Percentiles rank a stretch among this genome's conserved stretches.
These are phyloP conservation scores for Chironomus striatipennis DNA, from an alignment of 1,140 invertebrate species.

Conservation along the genomic window DNA sequence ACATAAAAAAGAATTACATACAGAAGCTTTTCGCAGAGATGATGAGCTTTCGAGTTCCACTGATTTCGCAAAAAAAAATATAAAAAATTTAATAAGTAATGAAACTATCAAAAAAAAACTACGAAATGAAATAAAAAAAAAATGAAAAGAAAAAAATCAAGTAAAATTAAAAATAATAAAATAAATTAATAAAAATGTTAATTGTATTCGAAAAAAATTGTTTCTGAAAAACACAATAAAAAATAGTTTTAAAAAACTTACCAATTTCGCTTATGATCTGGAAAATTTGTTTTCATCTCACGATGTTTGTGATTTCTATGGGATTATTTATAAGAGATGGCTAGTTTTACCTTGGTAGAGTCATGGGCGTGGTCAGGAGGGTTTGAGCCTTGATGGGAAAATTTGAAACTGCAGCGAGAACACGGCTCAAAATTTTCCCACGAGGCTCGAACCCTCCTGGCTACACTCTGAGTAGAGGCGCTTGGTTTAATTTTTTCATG, in stretches of 20 bases:
- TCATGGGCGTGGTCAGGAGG: too few species aligned
- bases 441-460: too few species aligned
- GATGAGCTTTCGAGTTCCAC: constrained; percentile 17
- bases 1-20: constrained; percentile 9
- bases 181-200: constrained; percentile 21
- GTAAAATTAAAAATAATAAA: constrained; percentile 23
- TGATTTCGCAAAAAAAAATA: constrained; percentile 1
- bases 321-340: too few species aligned
- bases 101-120: constrained; percentile 18
- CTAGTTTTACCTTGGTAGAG: too few species aligned
- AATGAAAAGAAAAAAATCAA: constrained; percentile 20
- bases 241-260: constrained; percentile 24
- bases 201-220: constrained; percentile 23
- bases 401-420: too few species aligned
- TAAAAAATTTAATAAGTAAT: not conserved
- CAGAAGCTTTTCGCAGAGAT: not conserved
- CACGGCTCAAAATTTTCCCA: too few species aligned
- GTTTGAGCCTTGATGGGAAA: too few species aligned
- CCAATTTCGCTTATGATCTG: too few species aligned
- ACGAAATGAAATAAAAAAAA: constrained; percentile 16
- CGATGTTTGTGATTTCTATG: too few species aligned
- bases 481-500: too few species aligned
- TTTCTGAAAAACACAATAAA: constrained; percentile 17
- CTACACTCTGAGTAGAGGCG: too few species aligned
- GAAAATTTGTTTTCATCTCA: too few species aligned